Percentiles rank a stretch among this genome's conserved stretches.
Evolutionary conservation across 2,888 invertebrate genomes (phyloP).

Genomic region (Callyntrura sp.): DNA sequence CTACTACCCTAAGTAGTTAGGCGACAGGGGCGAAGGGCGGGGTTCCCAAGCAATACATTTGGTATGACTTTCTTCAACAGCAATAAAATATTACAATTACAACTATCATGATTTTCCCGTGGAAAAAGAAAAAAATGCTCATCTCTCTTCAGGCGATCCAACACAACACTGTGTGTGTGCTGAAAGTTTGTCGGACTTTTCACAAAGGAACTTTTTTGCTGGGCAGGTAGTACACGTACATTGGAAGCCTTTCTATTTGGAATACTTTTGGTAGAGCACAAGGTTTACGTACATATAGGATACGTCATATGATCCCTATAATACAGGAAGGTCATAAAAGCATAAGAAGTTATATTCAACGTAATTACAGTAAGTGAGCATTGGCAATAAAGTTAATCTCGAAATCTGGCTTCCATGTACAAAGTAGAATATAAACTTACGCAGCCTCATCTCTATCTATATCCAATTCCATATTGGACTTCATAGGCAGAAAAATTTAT

Average conservation of each 20-base stretch:
- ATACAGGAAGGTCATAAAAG: conserved; percentile 54
- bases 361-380: conserved; percentile 59
- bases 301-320: too few species aligned
- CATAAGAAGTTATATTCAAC: conserved; percentile 32
- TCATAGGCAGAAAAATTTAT: background rate
- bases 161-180: background rate
- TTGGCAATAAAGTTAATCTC: conserved; percentile 50
- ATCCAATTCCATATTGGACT: background rate
- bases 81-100: conserved; percentile 58
- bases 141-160: background rate
- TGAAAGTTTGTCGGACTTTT: background rate
- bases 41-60: background rate
- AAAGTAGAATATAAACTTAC: conserved; percentile 40
- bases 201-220: background rate
- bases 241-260: too few species aligned
- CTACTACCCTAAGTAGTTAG: background rate
- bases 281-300: too few species aligned
- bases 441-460: background rate
- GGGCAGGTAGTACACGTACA: too few species aligned
- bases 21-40: background rate
- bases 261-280: too few species aligned
- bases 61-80: conserved; percentile 19
- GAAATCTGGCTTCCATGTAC: conserved; percentile 53
- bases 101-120: conserved; percentile 47
- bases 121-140: background rate